A percentile compares a stretch with the other conserved stretches of the same genome.
Conservation (phyloP, 2,113 vertebrate species). For the Camarhynchus parvulus region DNA sequence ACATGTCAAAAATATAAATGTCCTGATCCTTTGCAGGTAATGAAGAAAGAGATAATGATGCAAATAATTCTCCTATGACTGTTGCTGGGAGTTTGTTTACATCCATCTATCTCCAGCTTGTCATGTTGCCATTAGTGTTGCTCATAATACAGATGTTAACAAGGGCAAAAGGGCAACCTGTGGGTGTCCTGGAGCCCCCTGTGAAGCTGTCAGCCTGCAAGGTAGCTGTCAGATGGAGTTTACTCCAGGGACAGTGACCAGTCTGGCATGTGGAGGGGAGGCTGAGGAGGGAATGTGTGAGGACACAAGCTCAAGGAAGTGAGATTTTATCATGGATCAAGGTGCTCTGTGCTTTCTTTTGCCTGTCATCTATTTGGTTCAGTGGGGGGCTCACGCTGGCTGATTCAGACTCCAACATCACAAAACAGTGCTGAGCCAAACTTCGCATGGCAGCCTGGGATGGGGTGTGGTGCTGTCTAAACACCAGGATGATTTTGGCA, state of each 20-base stretch:
- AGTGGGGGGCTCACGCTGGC: not conserved
- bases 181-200: not conserved
- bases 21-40: conserved; percentile 29
- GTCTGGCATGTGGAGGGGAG: not conserved
- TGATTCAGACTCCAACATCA: not conserved
- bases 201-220: not conserved
- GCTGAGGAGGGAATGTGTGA: not conserved
- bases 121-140: conserved; percentile 43
- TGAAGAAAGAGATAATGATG: conserved; percentile 55
- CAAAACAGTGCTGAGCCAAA: not conserved
- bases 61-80: conserved; percentile 18
- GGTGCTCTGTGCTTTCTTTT: not conserved
- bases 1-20: conserved; percentile 23
- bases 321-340: not conserved
- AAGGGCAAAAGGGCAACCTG: conserved; percentile 11
- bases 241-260: not conserved
- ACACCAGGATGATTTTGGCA: not conserved
- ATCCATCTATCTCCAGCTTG: conserved; percentile 41
- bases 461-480: not conserved
- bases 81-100: conserved; percentile 20
- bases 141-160: conserved; percentile 58
- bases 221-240: conserved; percentile 16
- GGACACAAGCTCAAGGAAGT: not conserved
- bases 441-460: not conserved
- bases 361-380: not conserved